A percentile compares a stretch with the other conserved stretches of the same genome.
phyloP scores from a whole-genome alignment of 2,113 vertebrate genomes.

The Rhinogobius similis region DNA sequence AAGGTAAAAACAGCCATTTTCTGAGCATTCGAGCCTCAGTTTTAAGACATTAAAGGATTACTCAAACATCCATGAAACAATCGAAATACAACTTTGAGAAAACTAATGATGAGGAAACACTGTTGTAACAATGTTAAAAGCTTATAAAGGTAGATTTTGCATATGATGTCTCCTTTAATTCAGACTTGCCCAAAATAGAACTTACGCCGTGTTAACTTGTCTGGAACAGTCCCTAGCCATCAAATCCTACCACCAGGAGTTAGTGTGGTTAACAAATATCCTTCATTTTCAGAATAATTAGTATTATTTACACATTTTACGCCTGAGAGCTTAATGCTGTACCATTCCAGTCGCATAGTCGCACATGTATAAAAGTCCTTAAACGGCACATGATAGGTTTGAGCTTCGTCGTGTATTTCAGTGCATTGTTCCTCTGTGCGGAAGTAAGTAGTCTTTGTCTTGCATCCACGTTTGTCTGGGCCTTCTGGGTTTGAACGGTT shows the following conservation, averaged over 20 bases:
- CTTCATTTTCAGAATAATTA: constrained; percentile 44
- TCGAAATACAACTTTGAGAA: no score
- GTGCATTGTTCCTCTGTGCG: background rate
- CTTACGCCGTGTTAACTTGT: background rate
- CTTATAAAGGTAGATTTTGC: no score
- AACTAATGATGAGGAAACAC: no score
- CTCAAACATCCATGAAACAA: no score
- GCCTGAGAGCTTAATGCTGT: constrained; percentile 11
- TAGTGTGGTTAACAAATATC: constrained; percentile 13
- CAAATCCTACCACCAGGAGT: background rate
- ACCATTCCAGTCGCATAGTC: constrained; percentile 29
- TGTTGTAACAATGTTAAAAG: no score
- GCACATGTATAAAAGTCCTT: background rate
- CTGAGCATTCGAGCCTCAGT: no score
- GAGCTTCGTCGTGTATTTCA: background rate
- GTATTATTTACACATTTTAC: background rate
- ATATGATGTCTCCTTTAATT: no score
- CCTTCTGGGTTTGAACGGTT: constrained; percentile 29
- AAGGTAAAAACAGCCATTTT: no score
- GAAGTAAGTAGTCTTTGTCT: background rate
- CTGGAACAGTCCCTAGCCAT: background rate
- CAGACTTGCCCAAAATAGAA: no score
- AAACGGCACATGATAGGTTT: background rate
- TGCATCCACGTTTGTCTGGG: background rate
- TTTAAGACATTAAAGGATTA: no score